Evolutionary conservation across 2,797 vertebrate genomes (phyloP), one percentile per base, ranked within the genome.

Genomic region (Naso thynnoides): DNA sequence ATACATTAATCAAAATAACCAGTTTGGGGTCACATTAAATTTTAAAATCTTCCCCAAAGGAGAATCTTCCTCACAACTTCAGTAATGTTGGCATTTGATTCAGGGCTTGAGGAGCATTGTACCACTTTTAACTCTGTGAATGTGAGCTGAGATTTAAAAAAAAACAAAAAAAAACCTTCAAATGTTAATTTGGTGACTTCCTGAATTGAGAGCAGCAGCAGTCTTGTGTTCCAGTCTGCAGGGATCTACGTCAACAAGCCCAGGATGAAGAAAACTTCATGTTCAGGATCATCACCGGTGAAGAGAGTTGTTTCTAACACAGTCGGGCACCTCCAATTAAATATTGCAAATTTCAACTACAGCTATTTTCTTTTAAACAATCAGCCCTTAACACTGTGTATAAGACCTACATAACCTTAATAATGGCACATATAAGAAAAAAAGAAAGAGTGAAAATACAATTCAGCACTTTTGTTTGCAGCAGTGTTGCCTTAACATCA

Each of bases 1-100:
- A 84, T 68, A 38, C 82, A 84, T 86, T 73, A 74, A 86, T 89
- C 81, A 79, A 73, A 81, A 36, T 14, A 63, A 70, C 29, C 41
- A 70, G 60, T 85, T 75, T 73, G 26, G 41, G 55, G 69, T 72
- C 80, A 64, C 39, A 52, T 84, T 87, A 67, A 73, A 78, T 82
- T 78, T 73, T n/a, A 66, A 33, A 66, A 83, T 73, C 47, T 57
- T 60, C 19, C 70, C 74, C 36, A 11, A 58, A 75, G 67, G 78
- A 67, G 72, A n/a, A 45, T 54, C 27, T 67, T 69, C 62, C 58
- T 48, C 63, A 21, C 38, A 55, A 88, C 38, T 48, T 64, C 8
- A 57, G 36, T 45, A 45, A 39, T 57, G 56, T 74, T 75, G 66
- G 50, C 49, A 65, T 83, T 85, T 81, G 70, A 81, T 79, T 75